phyloP scores from a whole-genome alignment of 2,113 vertebrate species.

The Campylorhamphus procurvoides region DNA sequence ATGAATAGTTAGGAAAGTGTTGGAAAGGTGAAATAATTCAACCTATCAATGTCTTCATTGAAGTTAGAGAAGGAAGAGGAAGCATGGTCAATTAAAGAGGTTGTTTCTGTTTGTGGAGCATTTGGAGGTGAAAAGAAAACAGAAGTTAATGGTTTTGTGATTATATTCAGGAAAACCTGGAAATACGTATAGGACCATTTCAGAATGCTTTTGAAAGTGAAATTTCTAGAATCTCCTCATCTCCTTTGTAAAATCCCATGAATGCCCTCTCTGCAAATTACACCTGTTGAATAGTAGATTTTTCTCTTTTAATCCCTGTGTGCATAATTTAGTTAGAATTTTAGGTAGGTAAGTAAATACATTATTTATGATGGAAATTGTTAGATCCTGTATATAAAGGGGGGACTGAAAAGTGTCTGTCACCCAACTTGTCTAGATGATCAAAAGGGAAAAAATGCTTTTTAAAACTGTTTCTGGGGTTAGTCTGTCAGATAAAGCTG shows the following conservation, averaged over 20 bases:
- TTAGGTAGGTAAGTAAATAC: background rate
- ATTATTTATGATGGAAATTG: conserved; percentile 52
- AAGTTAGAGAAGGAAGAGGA: background rate
- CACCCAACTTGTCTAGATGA: conserved; percentile 59
- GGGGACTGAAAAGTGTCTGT: conserved; percentile 22
- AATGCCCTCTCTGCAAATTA: background rate
- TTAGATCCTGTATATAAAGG: conserved; percentile 31
- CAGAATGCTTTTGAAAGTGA: background rate
- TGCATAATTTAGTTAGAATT: conserved; percentile 14
- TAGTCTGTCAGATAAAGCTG: conserved; percentile 39
- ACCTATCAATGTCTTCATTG: background rate
- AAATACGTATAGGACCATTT: background rate
- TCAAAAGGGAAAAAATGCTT: conserved; percentile 41
- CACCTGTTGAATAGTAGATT: background rate
- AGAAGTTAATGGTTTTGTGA: background rate
- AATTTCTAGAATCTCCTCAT: background rate
- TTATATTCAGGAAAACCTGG: background rate
- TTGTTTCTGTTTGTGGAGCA: background rate
- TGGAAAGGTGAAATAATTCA: background rate
- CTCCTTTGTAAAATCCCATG: background rate
- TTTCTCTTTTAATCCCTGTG: background rate
- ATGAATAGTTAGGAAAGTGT: background rate
- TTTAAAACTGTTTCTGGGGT: conserved; percentile 38
- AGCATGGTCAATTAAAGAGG: background rate
- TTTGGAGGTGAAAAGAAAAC: background rate